A percentile compares a stretch with the other conserved stretches of the same genome.
phyloP scores from a whole-genome alignment of 2,113 vertebrate species.

The Artemisiospiza belli region DNA sequence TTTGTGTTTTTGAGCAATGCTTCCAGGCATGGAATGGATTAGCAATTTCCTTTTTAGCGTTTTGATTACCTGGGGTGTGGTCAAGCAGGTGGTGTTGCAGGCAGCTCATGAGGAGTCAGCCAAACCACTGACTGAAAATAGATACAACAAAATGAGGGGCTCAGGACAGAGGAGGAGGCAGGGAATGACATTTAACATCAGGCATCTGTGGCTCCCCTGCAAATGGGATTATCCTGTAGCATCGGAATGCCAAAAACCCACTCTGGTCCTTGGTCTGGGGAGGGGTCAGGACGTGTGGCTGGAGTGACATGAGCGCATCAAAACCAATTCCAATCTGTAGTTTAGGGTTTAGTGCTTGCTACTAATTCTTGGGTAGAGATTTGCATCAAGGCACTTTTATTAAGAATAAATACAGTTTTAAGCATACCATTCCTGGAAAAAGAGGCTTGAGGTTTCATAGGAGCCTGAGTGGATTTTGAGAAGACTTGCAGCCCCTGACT shows the following conservation, averaged over 20 bases:
- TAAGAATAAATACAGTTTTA: neutral
- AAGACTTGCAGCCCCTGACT: neutral
- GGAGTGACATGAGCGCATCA: neutral
- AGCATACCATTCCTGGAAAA: neutral
- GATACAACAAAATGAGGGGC: neutral
- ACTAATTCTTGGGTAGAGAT: neutral
- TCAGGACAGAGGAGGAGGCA: neutral
- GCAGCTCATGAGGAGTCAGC: neutral
- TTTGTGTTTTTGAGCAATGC: neutral
- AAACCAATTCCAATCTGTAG: neutral
- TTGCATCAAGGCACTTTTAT: neutral
- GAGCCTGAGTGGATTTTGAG: neutral
- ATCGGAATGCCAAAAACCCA: neutral
- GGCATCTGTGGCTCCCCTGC: neutral
- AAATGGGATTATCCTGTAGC: neutral
- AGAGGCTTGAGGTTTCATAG: neutral
- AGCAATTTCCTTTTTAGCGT: neutral
- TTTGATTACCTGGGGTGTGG: neutral
- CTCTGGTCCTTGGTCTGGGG: neutral
- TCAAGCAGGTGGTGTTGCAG: neutral
- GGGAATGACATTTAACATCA: neutral
- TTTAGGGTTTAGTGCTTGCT: neutral
- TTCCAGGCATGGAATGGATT: neutral
- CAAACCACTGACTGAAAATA: neutral
- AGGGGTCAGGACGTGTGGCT: accelerated